Percentiles rank a stretch among this genome's conserved stretches.
Conservation (phyloP, 2,113 vertebrate genomes). For the Anser cygnoides region DNA sequence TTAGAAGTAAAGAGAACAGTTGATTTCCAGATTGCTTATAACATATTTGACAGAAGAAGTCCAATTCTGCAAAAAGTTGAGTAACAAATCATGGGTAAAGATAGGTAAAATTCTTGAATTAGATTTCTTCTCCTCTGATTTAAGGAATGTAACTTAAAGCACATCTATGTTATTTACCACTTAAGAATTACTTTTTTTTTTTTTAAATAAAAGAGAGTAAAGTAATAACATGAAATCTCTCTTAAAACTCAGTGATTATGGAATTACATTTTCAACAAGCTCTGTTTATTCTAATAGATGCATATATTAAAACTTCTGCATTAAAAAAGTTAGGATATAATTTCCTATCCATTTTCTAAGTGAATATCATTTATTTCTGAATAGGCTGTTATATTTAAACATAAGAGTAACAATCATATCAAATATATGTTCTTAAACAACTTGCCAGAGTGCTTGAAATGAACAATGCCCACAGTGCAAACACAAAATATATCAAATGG, state of each 20-base stretch:
- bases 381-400: background rate
- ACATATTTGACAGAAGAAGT: background rate
- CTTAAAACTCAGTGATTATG: background rate
- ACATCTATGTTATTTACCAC: background rate
- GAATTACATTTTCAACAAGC: background rate
- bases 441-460: background rate
- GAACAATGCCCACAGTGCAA: background rate
- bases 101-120: background rate
- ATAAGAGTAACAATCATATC: background rate
- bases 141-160: accelerated
- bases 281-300: background rate
- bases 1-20: background rate
- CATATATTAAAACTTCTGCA: background rate
- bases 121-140: background rate
- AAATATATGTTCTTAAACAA: background rate
- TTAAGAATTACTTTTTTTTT: background rate
- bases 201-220: background rate
- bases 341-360: background rate
- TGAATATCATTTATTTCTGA: background rate
- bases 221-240: background rate
- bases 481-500: background rate
- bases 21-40: background rate
- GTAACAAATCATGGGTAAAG: background rate
- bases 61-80: background rate
- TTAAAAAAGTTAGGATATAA: background rate